Evolutionary conservation across 2,797 vertebrate genomes (phyloP), one percentile per base, ranked within the genome.

Genomic region (Streptopelia turtur): DNA sequence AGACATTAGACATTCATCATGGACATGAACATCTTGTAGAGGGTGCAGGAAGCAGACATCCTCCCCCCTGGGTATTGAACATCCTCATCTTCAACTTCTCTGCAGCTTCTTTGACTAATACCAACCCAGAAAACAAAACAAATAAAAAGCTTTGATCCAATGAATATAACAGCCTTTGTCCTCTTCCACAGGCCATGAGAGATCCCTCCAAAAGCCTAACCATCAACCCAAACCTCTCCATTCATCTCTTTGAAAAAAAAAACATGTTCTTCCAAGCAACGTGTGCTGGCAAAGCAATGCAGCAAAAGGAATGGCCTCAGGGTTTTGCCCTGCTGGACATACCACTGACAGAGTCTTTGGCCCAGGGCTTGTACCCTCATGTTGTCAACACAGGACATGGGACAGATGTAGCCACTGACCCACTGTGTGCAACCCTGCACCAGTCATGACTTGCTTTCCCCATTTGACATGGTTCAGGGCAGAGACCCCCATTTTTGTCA

Each of bases 341-440:
- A 31, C 39, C 35, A 9, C 7, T 47, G 69, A 24, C 16, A 17
- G 14, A 23, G n/a, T 41, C 50, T 11, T 10, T 0, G 0, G 16
- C 22, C 43, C 13, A 16, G n/a, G 53, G 13, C 45, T 90, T 15
- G 33, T 22, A 31, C 12, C 37, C 60, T 35, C 10, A 1, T 3
- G 12, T 28, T 39, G 14, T 21, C 1, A 1, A 12, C 17, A 15
- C 0, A 2, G 33, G 45, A 60, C 37, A 2, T 4, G 43, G 57
- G 65, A 72, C 31, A 90, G 22, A 24, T 6, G 25, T 28, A 57
- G 57, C 35, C 28, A 72, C 45, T 45, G n/a, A 9, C 14, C 7
- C 31, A 21, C 63, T 0, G 0, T 17, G 45, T 30, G 10, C 33
- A 83, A 53, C 10, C 53, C 30, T 31, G 11, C 21, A 13, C 10